These are phyloP conservation scores for Aldrovandia affinis DNA, from an alignment of 2,797 vertebrate species.

Conservation along the genomic window DNA sequence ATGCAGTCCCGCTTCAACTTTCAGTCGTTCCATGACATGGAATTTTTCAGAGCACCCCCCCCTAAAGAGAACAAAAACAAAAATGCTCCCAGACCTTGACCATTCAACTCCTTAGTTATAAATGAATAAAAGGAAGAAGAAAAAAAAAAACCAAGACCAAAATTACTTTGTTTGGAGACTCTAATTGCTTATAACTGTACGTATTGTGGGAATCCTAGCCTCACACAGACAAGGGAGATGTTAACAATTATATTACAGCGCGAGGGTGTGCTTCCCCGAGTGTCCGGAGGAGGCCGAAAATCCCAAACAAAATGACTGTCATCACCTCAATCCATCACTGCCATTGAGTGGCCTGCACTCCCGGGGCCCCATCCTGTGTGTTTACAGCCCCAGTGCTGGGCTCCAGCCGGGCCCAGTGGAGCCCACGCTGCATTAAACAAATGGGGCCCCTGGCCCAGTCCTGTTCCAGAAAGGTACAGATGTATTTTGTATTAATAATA, in stretches of 20 bases:
- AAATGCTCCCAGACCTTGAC: background rate
- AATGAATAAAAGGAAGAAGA: too few relatives aligned
- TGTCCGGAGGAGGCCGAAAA: constrained; percentile 25
- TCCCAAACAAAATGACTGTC: constrained; percentile 44
- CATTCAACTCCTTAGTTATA: background rate
- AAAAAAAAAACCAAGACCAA: too few relatives aligned
- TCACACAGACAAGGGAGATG: constrained; percentile 22
- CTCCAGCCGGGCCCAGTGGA: constrained; percentile 19
- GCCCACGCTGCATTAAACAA: constrained; percentile 28
- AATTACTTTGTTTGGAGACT: background rate
- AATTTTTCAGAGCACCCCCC: constrained; percentile 6
- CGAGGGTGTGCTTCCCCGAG: constrained; percentile 17
- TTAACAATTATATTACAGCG: constrained; percentile 24
- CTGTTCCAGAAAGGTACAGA: constrained; percentile 25
- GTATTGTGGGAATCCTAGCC: background rate
- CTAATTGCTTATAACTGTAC: background rate
- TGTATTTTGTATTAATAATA: constrained; percentile 46
- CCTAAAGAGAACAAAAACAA: background rate
- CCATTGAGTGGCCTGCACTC: constrained; percentile 19
- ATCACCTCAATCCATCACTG: constrained; percentile 39
- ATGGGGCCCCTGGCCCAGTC: background rate
- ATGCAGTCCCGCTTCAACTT: background rate
- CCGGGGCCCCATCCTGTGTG: background rate
- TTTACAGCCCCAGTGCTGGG: constrained; percentile 10
- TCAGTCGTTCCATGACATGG: background rate